Percentiles rank a stretch among this genome's conserved stretches.
Evolutionary conservation across 2,888 invertebrate species (phyloP).

Genomic region (Ariolimax columbianus): DNA sequence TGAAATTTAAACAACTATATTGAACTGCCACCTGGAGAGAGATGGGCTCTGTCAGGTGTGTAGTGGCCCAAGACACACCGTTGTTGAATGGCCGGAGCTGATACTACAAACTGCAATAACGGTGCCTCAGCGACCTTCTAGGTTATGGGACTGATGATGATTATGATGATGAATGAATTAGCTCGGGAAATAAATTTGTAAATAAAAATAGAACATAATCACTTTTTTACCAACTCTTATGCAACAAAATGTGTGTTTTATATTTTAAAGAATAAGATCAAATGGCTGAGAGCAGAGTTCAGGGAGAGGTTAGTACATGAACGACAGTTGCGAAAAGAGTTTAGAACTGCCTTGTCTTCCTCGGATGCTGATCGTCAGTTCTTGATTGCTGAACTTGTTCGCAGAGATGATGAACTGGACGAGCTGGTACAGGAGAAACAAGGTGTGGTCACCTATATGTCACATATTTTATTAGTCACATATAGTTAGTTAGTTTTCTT

Average conservation of each 20-base stretch:
- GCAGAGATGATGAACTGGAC: conserved; percentile 70
- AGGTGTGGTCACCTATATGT: conserved; percentile 55
- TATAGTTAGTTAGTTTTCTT: no score
- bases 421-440: conserved; percentile 67
- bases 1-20: no score
- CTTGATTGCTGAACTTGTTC: conserved; percentile 65
- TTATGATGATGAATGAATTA: no score
- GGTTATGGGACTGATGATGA: no score
- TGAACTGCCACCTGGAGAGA: no score
- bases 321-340: conserved; percentile 66
- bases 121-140: no score
- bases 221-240: background rate
- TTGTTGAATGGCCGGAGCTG: no score
- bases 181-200: no score
- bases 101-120: no score
- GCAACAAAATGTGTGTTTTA: background rate
- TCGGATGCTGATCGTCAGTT: conserved; percentile 68
- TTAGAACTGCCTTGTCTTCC: conserved; percentile 68
- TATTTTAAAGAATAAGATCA: conserved; percentile 65
- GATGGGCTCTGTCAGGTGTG: no score
- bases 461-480: background rate
- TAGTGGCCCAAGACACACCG: no score
- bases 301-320: conserved; percentile 66
- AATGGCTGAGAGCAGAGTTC: conserved; percentile 67
- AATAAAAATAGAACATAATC: no score